Conservation (phyloP, 2,888 invertebrate species). For the Perizoma affinitatum region DNA sequence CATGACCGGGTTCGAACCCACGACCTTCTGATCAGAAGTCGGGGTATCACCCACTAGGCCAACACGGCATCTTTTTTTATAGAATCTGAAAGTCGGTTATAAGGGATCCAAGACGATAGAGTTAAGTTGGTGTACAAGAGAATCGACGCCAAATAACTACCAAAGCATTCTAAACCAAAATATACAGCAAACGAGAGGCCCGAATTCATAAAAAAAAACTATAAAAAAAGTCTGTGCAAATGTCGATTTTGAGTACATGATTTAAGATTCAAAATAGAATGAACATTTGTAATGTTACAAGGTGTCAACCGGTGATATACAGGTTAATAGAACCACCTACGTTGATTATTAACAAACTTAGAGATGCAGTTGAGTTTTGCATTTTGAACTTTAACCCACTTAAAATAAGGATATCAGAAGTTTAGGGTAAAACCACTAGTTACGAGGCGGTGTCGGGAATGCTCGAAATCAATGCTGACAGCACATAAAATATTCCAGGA, state of each 20-base stretch:
- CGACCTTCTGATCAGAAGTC: no score
- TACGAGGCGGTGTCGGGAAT: constrained; percentile 40
- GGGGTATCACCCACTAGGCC: no score
- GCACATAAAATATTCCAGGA: constrained; percentile 52
- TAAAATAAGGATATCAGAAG: constrained; percentile 36
- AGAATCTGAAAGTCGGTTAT: no score
- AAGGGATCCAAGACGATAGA: no score
- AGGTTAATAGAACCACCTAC: constrained; percentile 69
- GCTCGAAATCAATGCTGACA: constrained; percentile 61
- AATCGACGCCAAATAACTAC: no score
- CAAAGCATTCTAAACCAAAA: no score
- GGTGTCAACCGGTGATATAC: constrained; percentile 71
- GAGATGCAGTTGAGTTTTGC: constrained; percentile 19
- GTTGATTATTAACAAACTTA: constrained; percentile 46
- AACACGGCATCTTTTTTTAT: no score
- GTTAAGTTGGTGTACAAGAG: no score
- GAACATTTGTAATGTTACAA: constrained; percentile 43
- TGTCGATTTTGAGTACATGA: neutral
- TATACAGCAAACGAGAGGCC: no score
- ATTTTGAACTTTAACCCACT: constrained; percentile 39
- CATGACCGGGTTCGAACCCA: no score
- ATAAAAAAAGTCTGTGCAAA: constrained; percentile 5
- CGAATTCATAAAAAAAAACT: no score
- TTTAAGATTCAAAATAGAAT: constrained; percentile 33
- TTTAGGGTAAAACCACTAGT: constrained; percentile 19